Percentiles rank a stretch among this genome's conserved stretches.
These are phyloP conservation scores for Drosophila ambigua DNA, from an alignment of 1,140 invertebrate species.

Conservation along the genomic window DNA sequence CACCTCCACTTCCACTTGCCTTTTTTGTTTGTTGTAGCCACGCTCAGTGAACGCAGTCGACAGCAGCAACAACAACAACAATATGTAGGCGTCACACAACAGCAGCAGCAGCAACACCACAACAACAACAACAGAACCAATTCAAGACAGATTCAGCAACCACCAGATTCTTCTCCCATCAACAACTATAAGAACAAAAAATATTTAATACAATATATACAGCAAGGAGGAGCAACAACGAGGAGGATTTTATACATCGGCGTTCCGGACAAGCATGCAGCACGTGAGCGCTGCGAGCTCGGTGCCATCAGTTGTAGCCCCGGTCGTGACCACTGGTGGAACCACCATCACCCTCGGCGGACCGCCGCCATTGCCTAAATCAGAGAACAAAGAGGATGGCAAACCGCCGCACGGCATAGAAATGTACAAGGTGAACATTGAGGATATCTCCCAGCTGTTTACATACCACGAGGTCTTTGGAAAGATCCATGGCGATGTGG, in stretches of 20 bases:
- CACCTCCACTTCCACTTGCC: slow-evolving; percentile 65
- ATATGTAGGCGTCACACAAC: slow-evolving; percentile 62
- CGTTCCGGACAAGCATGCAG: slow-evolving; percentile 65
- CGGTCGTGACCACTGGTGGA: slow-evolving; percentile 87
- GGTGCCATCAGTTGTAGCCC: slow-evolving; percentile 74
- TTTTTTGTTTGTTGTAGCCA: slow-evolving; percentile 75
- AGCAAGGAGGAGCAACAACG: slow-evolving; percentile 28
- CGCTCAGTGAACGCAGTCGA: slow-evolving; percentile 73
- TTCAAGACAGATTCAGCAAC: slow-evolving; percentile 46
- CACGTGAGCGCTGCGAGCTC: slow-evolving; percentile 78
- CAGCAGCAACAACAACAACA: slow-evolving; percentile 73
- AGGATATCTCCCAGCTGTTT: slow-evolving; percentile 91
- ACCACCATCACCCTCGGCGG: slow-evolving; percentile 85
- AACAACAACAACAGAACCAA: slow-evolving; percentile 28
- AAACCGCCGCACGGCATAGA: slow-evolving; percentile 89
- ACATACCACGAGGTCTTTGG: slow-evolving; percentile 95
- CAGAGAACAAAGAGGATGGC: slow-evolving; percentile 85
- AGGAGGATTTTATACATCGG: slow-evolving; percentile 32
- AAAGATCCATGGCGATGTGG: slow-evolving; percentile 88
- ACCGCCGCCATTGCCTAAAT: slow-evolving; percentile 86
- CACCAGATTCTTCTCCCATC: slow-evolving; percentile 22
- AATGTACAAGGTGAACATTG: slow-evolving; percentile 93
- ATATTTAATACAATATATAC: slow-evolving; percentile 11
- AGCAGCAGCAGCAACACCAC: slow-evolving; percentile 19
- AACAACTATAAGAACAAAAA: slow-evolving; percentile 11